Conservation (phyloP, 2,888 invertebrate species). For the Plebejus argus region DNA sequence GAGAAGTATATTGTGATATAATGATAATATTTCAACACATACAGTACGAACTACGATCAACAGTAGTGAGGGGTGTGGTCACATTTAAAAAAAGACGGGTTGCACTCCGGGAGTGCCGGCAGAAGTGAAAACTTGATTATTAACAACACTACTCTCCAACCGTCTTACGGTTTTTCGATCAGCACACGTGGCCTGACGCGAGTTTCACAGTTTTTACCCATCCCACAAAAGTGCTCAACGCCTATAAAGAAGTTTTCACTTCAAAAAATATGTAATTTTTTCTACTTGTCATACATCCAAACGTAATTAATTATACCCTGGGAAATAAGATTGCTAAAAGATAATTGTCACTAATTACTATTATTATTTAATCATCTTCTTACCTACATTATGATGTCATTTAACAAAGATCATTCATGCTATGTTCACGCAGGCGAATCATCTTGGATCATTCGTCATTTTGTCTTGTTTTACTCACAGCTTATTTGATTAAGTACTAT, state of each 20-base stretch:
- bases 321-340: not conserved
- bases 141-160: too few relatives aligned
- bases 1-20: not conserved
- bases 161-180: too few relatives aligned
- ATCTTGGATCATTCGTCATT: conserved; percentile 2
- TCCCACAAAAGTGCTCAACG: too few relatives aligned
- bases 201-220: too few relatives aligned
- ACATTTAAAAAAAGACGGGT: too few relatives aligned
- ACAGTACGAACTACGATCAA: too few relatives aligned
- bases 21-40: not conserved
- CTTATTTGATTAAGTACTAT: not conserved
- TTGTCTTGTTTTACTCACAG: conserved; percentile 3
- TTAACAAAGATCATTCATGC: conserved; percentile 3
- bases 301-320: not conserved
- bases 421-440: not conserved
- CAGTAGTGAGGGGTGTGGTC: not conserved
- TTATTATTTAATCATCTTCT: not conserved
- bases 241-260: too few relatives aligned
- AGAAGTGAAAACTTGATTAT: too few relatives aligned
- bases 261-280: too few relatives aligned
- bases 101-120: too few relatives aligned
- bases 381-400: conserved; percentile 3
- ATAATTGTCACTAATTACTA: not conserved
- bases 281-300: too few relatives aligned
- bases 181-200: too few relatives aligned